phyloP scores from a whole-genome alignment of 2,888 invertebrate species.

The Xiphydria camelus region DNA sequence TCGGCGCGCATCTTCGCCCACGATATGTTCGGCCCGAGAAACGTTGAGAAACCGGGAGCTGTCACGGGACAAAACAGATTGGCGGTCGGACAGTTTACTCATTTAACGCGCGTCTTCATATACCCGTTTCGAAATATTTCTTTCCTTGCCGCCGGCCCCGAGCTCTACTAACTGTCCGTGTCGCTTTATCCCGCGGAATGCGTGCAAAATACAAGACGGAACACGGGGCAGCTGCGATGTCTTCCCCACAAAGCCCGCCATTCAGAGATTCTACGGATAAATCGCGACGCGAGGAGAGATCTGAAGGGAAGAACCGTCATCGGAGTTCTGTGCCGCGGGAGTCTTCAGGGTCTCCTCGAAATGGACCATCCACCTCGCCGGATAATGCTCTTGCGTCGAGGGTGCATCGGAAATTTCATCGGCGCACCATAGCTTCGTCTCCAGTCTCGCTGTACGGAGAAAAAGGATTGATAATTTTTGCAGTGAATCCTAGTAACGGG shows the following conservation, averaged over 20 bases:
- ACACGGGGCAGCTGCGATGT: conserved; percentile 43
- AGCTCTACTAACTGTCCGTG: conserved; percentile 16
- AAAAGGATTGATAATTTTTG: no score
- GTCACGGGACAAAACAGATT: conserved; percentile 33
- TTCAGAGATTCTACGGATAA: conserved; percentile 42
- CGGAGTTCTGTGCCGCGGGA: no score
- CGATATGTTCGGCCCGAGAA: conserved; percentile 15
- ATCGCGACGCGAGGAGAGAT: conserved; percentile 30
- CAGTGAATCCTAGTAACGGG: no score
- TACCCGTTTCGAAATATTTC: conserved; percentile 40
- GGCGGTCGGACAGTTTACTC: conserved; percentile 53
- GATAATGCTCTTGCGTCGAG: no score
- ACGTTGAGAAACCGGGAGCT: conserved; percentile 23
- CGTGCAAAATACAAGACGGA: conserved; percentile 35
- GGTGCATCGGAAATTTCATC: no score
- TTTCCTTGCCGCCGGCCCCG: conserved; percentile 29
- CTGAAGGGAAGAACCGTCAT: neutral
- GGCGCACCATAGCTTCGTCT: no score
- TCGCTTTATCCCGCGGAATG: conserved; percentile 45
- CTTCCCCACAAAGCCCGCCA: conserved; percentile 43
- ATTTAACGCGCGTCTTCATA: conserved; percentile 49
- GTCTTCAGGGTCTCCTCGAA: no score
- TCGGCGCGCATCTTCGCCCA: conserved; percentile 31
- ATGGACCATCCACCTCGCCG: no score
- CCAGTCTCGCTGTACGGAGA: no score